Percentiles rank a stretch among this genome's conserved stretches.
These are phyloP conservation scores for Frankliniella intonsa DNA, from an alignment of 2,888 invertebrate species.

Conservation along the genomic window DNA sequence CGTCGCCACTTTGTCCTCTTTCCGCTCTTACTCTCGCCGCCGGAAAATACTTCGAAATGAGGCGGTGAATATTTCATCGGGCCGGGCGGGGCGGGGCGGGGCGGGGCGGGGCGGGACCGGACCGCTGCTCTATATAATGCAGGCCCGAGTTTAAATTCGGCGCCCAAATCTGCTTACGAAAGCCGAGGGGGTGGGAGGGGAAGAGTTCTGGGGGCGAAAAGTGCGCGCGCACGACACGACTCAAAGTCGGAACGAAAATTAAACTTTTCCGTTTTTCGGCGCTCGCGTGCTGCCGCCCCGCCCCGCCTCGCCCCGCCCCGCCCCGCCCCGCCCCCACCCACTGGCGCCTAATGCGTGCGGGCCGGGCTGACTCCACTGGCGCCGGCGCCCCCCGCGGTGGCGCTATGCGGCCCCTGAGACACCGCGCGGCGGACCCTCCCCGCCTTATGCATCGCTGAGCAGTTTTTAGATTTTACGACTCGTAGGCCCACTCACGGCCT, in stretches of 20 bases:
- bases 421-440: neutral
- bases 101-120: neutral
- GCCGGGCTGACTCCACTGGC: neutral
- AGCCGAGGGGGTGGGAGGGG: neutral
- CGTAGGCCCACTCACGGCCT: neutral
- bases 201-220: no score
- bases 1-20: constrained; percentile 5
- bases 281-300: no score
- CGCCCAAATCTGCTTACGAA: neutral
- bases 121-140: constrained; percentile 4
- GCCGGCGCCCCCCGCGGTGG: neutral
- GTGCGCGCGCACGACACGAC: no score
- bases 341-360: no score
- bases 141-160: neutral
- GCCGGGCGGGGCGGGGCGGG: neutral
- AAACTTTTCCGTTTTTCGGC: no score
- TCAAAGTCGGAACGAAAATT: no score
- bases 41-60: constrained; percentile 23
- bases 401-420: neutral
- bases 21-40: neutral
- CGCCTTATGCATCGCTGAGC: constrained; percentile 17
- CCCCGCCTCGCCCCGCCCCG: no score
- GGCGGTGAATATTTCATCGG: constrained; percentile 19
- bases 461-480: constrained; percentile 22
- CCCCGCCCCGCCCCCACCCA: no score